Conservation (phyloP, 1,140 invertebrate species). For the Drosophila yakuba region DNA sequence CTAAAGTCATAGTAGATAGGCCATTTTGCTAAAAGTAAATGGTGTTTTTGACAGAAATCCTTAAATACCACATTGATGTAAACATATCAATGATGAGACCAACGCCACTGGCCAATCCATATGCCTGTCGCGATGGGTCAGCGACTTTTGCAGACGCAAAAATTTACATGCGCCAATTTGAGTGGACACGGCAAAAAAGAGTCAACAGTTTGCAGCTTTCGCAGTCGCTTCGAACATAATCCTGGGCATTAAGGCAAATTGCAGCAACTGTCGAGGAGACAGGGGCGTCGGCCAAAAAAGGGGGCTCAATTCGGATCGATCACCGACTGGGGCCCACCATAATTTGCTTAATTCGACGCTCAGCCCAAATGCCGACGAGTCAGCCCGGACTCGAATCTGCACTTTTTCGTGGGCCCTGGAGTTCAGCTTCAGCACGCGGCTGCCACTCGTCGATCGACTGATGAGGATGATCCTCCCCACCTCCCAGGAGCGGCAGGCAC, state of each 20-base stretch:
- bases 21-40: too few relatives aligned
- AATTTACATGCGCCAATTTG: slow-evolving; percentile 77
- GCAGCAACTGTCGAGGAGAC: slow-evolving; percentile 49
- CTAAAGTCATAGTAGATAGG: too few relatives aligned
- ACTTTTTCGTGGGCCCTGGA: not conserved
- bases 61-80: not conserved
- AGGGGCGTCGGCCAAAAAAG: not conserved
- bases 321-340: slow-evolving; percentile 52
- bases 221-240: slow-evolving; percentile 62
- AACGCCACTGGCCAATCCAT: slow-evolving; percentile 10
- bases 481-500: not conserved
- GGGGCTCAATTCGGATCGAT: slow-evolving; percentile 36
- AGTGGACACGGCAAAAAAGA: slow-evolving; percentile 63
- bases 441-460: slow-evolving; percentile 75
- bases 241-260: slow-evolving; percentile 80
- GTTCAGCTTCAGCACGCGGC: slow-evolving; percentile 62
- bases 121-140: slow-evolving; percentile 30
- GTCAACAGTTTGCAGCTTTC: slow-evolving; percentile 74
- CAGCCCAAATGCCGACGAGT: slow-evolving; percentile 30
- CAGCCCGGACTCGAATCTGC: not conserved
- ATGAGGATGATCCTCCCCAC: slow-evolving; percentile 58
- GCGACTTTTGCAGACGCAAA: slow-evolving; percentile 12
- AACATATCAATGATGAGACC: not conserved
- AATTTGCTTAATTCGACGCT: slow-evolving; percentile 81
- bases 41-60: not conserved